Evolutionary conservation across 2,113 vertebrate species (phyloP).

Genomic region (Pelodiscus sinensis): DNA sequence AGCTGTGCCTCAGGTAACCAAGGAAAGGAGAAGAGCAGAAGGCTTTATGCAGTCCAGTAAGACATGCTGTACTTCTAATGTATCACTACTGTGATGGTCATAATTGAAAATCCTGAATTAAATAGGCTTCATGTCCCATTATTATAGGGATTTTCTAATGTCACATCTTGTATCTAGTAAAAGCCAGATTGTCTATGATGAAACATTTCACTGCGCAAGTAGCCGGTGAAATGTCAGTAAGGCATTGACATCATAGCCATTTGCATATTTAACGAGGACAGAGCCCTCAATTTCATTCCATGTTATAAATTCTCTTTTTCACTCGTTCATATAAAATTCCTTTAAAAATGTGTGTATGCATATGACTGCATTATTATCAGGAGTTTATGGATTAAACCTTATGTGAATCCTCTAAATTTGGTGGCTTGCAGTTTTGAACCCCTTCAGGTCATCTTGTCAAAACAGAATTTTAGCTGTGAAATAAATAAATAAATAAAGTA

Average conservation of each 20-base stretch:
- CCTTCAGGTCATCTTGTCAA: conserved; percentile 73
- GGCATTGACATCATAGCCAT: background rate
- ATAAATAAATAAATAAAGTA: conserved; percentile 69
- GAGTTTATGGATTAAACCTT: conserved; percentile 53
- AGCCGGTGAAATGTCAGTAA: background rate
- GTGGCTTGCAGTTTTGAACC: conserved; percentile 55
- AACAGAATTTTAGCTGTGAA: conserved; percentile 66
- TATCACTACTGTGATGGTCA: background rate
- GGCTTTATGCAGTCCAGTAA: conserved; percentile 2
- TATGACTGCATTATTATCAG: conserved; percentile 17
- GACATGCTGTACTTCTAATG: background rate
- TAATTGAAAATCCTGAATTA: background rate
- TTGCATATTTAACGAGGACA: background rate
- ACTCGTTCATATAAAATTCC: background rate
- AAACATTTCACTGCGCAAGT: background rate
- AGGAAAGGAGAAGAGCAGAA: background rate
- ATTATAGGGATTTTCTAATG: background rate
- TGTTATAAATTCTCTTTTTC: background rate
- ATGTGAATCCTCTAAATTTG: conserved; percentile 37
- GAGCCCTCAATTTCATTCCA: background rate
- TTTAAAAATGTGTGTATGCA: background rate
- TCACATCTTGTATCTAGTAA: background rate
- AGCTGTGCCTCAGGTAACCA: conserved; percentile 21
- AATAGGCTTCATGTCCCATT: background rate
- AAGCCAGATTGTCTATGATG: background rate